These are phyloP conservation scores for Tamias sibiricus DNA, from an alignment of 2,113 vertebrate genomes.

Conservation along the genomic window DNA sequence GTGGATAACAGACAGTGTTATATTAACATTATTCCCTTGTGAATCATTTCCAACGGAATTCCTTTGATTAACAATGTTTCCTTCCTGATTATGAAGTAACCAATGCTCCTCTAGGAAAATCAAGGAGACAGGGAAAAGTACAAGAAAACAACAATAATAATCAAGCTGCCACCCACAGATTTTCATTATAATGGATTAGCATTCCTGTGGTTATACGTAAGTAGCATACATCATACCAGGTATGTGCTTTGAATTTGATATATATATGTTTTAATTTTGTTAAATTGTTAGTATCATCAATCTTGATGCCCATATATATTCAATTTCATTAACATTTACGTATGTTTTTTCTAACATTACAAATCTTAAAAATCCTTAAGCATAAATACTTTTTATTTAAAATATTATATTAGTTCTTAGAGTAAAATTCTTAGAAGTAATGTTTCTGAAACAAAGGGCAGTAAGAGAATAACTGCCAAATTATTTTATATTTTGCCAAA, in stretches of 20 bases:
- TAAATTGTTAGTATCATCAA: slow-evolving; percentile 17
- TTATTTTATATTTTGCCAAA: slow-evolving; percentile 6
- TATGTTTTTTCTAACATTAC: neutral
- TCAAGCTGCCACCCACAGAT: neutral
- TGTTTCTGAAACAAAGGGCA: slow-evolving; percentile 21
- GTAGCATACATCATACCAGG: neutral
- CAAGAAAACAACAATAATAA: neutral
- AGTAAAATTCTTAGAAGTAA: slow-evolving; percentile 35
- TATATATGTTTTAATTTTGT: neutral
- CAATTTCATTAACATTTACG: neutral
- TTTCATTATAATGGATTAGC: neutral
- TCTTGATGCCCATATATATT: neutral
- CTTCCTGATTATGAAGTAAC: slow-evolving; percentile 14
- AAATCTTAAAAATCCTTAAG: neutral
- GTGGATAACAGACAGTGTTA: neutral
- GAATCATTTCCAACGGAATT: slow-evolving; percentile 38
- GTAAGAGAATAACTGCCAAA: neutral
- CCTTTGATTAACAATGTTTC: slow-evolving; percentile 29
- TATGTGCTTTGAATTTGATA: neutral
- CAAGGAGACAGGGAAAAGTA: slow-evolving; percentile 27
- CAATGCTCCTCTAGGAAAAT: neutral
- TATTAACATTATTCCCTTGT: neutral
- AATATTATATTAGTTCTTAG: neutral
- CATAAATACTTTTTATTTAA: neutral
- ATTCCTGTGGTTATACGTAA: neutral